Evolutionary conservation across 1,140 invertebrate species (phyloP).

Genomic region (Trissolcus basalis): DNA sequence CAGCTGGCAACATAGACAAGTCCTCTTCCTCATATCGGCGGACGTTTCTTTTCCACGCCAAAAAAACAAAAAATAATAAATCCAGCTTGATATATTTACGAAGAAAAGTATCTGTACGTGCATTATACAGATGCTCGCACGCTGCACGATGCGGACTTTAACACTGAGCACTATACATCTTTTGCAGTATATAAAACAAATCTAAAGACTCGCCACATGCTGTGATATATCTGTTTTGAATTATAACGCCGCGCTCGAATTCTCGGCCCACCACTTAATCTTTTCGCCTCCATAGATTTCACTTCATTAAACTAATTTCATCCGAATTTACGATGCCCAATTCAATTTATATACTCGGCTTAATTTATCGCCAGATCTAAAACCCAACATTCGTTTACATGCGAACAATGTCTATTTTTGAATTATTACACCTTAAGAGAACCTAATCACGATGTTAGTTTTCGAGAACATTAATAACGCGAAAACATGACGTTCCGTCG

Average conservation of each 20-base stretch:
- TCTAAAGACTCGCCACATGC: slow-evolving; percentile 54
- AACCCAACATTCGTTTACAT: not conserved
- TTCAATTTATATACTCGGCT: slow-evolving; percentile 41
- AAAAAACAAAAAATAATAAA: slow-evolving; percentile 18
- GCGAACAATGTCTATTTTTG: not conserved
- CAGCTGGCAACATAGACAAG: slow-evolving; percentile 48
- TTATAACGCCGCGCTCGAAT: slow-evolving; percentile 47
- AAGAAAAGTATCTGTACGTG: slow-evolving; percentile 37
- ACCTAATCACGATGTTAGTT: too few relatives aligned
- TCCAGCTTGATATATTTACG: slow-evolving; percentile 56
- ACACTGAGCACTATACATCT: slow-evolving; percentile 19
- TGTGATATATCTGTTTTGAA: slow-evolving; percentile 59
- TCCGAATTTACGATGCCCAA: slow-evolving; percentile 42
- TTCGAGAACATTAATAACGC: too few relatives aligned
- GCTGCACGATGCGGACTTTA: slow-evolving; percentile 38
- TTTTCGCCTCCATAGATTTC: slow-evolving; percentile 49
- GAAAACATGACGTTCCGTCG: too few relatives aligned
- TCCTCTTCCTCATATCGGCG: slow-evolving; percentile 47
- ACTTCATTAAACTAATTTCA: slow-evolving; percentile 59
- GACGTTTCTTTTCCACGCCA: slow-evolving; percentile 22
- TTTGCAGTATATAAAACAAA: slow-evolving; percentile 60
- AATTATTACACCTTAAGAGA: too few relatives aligned
- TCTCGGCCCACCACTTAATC: slow-evolving; percentile 33
- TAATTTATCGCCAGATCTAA: slow-evolving; percentile 25
- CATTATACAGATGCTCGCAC: slow-evolving; percentile 42